phyloP scores from a whole-genome alignment of 2,797 vertebrate genomes.

The Loris lydekkerianus region DNA sequence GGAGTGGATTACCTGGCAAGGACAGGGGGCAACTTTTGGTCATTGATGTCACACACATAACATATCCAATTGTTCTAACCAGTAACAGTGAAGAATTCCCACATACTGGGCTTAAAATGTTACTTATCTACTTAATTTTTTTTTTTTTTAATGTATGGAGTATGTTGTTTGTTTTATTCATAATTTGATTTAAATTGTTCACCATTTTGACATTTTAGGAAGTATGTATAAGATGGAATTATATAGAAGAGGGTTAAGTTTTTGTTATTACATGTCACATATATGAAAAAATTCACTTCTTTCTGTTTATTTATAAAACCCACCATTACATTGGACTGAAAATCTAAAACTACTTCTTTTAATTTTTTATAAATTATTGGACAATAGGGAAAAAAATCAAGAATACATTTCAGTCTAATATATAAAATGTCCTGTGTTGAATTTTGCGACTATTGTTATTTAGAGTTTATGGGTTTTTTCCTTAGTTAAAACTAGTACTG shows the following conservation, averaged over 20 bases:
- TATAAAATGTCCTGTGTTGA: neutral
- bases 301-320: neutral
- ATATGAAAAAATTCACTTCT: neutral
- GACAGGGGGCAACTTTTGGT: too few relatives aligned
- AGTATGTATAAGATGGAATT: neutral
- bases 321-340: neutral
- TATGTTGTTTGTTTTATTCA: neutral
- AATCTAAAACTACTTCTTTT: neutral
- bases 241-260: neutral
- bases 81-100: neutral
- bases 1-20: too few relatives aligned
- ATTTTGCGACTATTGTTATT: neutral
- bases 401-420: neutral
- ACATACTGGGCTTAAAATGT: neutral
- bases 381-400: neutral
- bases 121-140: neutral
- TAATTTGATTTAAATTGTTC: neutral
- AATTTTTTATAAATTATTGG: neutral
- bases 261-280: neutral
- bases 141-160: neutral
- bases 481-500: neutral
- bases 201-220: neutral
- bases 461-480: neutral
- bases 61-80: neutral
- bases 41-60: neutral